These are phyloP conservation scores for Garrulus glandarius DNA, from an alignment of 2,797 vertebrate genomes.

Conservation along the genomic window DNA sequence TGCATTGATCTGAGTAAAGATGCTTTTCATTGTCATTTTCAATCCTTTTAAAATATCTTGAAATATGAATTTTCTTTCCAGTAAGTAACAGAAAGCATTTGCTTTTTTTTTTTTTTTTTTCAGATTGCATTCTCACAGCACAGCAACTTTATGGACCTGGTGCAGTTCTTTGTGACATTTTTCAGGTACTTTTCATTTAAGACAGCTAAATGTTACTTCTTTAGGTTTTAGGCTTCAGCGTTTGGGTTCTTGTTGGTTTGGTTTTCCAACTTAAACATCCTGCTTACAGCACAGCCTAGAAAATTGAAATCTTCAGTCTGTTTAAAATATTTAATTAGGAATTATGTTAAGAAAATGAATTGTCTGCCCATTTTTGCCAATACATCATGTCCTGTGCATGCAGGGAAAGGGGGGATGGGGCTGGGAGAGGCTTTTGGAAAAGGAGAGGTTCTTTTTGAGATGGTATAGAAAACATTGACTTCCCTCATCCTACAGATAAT, in stretches of 20 bases:
- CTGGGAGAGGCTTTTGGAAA: background rate
- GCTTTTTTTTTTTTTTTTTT: slow-evolving; percentile 67
- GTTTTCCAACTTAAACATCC: background rate
- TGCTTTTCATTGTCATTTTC: background rate
- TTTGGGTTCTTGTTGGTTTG: background rate
- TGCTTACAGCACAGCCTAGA: background rate
- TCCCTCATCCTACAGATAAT: fast-evolving
- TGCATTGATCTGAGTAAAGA: background rate
- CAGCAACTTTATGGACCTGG: slow-evolving; percentile 99
- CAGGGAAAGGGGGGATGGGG: background rate
- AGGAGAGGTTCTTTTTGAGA: background rate
- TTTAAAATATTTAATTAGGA: background rate
- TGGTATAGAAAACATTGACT: background rate
- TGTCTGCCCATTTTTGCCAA: background rate
- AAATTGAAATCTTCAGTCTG: background rate
- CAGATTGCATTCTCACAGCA: slow-evolving; percentile 99
- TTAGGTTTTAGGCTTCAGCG: background rate
- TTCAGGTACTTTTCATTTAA: slow-evolving; percentile 87
- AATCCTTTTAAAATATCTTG: background rate
- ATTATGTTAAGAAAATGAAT: background rate
- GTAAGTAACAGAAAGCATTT: slow-evolving; percentile 29
- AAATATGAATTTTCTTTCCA: background rate
- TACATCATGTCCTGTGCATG: background rate
- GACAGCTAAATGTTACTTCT: background rate
- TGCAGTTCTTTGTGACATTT: slow-evolving; percentile 99